Evolutionary conservation across 2,797 vertebrate genomes (phyloP).

Genomic region (Onychomys arenicola): DNA sequence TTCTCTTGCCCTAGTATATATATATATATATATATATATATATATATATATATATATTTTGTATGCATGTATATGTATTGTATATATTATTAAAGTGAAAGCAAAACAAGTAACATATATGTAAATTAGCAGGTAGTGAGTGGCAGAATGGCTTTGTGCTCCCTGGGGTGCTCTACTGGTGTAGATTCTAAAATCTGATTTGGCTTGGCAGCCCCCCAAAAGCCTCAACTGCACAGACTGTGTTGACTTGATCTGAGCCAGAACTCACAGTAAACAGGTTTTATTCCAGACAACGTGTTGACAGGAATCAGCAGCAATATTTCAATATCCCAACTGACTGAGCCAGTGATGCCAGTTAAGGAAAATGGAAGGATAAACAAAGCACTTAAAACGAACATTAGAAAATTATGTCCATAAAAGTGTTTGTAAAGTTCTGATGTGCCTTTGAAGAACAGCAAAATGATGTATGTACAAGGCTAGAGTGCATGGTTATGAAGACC

Average conservation of each 20-base stretch:
- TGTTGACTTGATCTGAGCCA: slow-evolving; percentile 13
- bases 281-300: neutral
- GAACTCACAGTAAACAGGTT: neutral
- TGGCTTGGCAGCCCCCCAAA: neutral
- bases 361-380: neutral
- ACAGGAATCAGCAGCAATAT: neutral
- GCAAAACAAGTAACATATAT: neutral
- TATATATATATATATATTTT: neutral
- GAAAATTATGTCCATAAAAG: neutral
- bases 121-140: neutral
- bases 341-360: neutral
- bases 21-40: neutral
- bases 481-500: neutral
- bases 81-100: neutral
- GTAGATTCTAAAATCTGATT: neutral
- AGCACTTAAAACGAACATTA: neutral
- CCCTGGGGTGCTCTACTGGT: neutral
- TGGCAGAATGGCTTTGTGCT: neutral
- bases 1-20: neutral
- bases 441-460: neutral
- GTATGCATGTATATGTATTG: neutral
- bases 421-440: neutral
- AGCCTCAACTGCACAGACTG: neutral
- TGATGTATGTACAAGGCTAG: neutral
- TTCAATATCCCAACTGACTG: neutral